phyloP scores from a whole-genome alignment of 2,888 invertebrate species.

The Drosophila siamana region DNA sequence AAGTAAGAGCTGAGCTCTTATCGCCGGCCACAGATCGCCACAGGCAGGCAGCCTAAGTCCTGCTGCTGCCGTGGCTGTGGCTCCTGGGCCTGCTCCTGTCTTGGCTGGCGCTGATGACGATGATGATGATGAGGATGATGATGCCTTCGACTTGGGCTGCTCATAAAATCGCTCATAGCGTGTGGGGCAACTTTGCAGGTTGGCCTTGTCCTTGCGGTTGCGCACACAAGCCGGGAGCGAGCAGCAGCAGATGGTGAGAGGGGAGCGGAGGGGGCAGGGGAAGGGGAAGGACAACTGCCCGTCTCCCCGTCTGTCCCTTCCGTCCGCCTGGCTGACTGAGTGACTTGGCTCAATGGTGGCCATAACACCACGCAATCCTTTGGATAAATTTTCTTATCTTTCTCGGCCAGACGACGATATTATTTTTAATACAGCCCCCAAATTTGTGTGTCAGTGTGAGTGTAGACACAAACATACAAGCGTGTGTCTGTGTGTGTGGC shows the following conservation, averaged over 20 bases:
- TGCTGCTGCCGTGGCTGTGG: too few species aligned
- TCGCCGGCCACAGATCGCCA: slow-evolving; percentile 68
- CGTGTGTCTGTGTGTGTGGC: slow-evolving; percentile 24
- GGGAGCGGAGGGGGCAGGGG: not conserved
- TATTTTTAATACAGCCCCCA: slow-evolving; percentile 81
- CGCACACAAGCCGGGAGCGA: slow-evolving; percentile 56
- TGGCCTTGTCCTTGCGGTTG: slow-evolving; percentile 72
- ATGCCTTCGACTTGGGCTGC: slow-evolving; percentile 76
- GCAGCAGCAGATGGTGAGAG: too few species aligned
- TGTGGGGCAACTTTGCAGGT: slow-evolving; percentile 19
- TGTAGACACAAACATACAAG: not conserved
- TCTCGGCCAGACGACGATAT: slow-evolving; percentile 86
- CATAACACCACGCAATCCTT: slow-evolving; percentile 82
- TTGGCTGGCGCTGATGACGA: slow-evolving; percentile 33
- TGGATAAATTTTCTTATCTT: slow-evolving; percentile 85
- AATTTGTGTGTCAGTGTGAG: slow-evolving; percentile 31
- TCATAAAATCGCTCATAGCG: slow-evolving; percentile 60
- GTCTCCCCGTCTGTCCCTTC: not conserved
- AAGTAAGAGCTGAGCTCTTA: slow-evolving; percentile 47
- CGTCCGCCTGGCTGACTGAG: slow-evolving; percentile 34
- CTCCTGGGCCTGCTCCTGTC: slow-evolving; percentile 35
- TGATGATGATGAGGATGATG: slow-evolving; percentile 55
- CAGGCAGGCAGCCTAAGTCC: slow-evolving; percentile 60
- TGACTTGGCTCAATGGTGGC: slow-evolving; percentile 62
- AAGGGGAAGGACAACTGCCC: too few species aligned